These are phyloP conservation scores for Lumbricus terrestris DNA, from an alignment of 2,888 invertebrate species.

Conservation along the genomic window DNA sequence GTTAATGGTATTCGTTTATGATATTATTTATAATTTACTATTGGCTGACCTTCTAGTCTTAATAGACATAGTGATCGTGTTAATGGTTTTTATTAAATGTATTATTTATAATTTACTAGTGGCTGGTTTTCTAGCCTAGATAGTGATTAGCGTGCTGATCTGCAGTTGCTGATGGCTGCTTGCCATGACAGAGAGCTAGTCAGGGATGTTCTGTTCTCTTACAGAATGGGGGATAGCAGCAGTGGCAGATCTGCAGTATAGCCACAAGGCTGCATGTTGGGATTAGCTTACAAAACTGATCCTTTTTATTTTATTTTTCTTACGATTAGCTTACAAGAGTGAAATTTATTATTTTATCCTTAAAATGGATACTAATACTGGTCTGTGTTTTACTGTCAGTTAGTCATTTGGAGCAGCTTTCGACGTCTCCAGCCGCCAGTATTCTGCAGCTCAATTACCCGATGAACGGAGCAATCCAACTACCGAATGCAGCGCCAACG, in stretches of 20 bases:
- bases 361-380: neutral
- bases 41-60: neutral
- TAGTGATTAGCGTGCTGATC: neutral
- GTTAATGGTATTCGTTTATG: neutral
- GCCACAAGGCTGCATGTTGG: neutral
- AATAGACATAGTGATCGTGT: too few relatives aligned
- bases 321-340: neutral
- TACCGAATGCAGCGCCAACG: neutral
- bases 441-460: constrained; percentile 56
- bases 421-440: constrained; percentile 54
- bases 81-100: too few relatives aligned
- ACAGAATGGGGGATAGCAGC: too few relatives aligned
- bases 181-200: neutral
- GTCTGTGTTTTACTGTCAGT: neutral
- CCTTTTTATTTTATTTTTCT: too few relatives aligned
- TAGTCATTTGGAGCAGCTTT: constrained; percentile 38
- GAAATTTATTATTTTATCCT: neutral
- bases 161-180: neutral
- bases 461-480: constrained; percentile 35
- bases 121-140: neutral
- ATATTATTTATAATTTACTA: neutral
- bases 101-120: too few relatives aligned
- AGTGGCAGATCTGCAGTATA: neutral
- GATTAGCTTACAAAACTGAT: neutral
- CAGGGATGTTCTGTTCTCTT: neutral